Conservation (phyloP, 1,140 invertebrate genomes). For the Papilio machaon region DNA sequence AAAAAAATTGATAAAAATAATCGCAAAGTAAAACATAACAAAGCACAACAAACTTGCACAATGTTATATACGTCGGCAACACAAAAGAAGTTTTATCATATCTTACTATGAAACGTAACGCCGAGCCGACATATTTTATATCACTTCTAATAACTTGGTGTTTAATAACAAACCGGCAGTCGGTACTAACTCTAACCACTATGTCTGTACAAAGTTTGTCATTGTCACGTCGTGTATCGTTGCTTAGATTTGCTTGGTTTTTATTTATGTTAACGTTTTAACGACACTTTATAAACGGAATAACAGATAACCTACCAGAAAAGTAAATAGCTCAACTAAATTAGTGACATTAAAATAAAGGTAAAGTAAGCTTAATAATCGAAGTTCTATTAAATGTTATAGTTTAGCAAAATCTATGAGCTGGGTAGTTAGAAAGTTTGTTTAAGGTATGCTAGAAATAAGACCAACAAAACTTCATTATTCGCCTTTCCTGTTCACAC, state of each 20-base stretch:
- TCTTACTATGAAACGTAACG: neutral
- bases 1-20: neutral
- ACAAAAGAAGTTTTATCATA: neutral
- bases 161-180: neutral
- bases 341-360: too few relatives aligned
- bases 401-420: too few relatives aligned
- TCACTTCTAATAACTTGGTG: neutral
- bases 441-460: too few relatives aligned
- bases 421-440: too few relatives aligned
- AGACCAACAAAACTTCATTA: too few relatives aligned
- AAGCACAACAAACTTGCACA: neutral
- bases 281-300: neutral
- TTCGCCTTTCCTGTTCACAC: too few relatives aligned
- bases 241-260: neutral
- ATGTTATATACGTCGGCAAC: neutral
- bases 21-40: neutral
- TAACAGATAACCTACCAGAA: neutral
- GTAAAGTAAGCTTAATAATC: too few relatives aligned
- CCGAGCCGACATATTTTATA: neutral
- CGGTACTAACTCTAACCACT: neutral
- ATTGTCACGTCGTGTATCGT: neutral
- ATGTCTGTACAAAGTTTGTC: neutral
- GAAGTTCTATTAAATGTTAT: too few relatives aligned
- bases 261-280: neutral
- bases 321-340: too few relatives aligned